phyloP scores from a whole-genome alignment of 2,888 invertebrate genomes.

The Brenthis ino region DNA sequence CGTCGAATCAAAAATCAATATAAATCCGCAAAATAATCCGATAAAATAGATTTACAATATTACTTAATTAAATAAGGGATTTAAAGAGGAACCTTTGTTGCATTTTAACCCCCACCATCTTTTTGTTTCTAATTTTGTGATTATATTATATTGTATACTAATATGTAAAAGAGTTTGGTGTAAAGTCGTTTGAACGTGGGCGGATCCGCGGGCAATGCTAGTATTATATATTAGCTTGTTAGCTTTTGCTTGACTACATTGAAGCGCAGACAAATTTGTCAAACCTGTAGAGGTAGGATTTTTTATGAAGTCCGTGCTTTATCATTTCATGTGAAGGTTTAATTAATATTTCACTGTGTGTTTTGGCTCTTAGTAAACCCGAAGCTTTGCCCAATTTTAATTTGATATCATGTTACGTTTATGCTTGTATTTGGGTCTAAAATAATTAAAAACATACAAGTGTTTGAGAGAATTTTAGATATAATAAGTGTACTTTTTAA shows the following conservation, averaged over 20 bases:
- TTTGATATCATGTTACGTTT: conserved; percentile 45
- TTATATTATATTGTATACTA: too few relatives aligned
- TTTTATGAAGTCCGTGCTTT: conserved; percentile 57
- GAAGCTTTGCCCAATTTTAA: conserved; percentile 51
- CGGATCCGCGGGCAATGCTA: background rate
- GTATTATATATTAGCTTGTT: background rate
- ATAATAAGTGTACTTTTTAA: too few relatives aligned
- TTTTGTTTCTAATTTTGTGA: too few relatives aligned
- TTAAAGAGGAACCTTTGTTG: too few relatives aligned
- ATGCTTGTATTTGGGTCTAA: conserved; percentile 21
- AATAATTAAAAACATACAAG: conserved; percentile 32
- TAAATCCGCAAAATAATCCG: too few relatives aligned
- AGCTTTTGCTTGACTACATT: conserved; percentile 10
- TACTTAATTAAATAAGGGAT: too few relatives aligned
- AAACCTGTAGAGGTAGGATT: conserved; percentile 25
- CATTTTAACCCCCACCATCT: too few relatives aligned
- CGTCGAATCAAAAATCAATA: too few relatives aligned
- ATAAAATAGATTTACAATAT: too few relatives aligned
- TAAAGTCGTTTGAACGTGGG: too few relatives aligned
- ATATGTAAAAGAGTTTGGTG: too few relatives aligned
- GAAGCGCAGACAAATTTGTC: background rate
- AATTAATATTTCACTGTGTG: conserved; percentile 62
- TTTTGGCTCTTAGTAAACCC: conserved; percentile 52
- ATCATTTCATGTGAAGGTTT: conserved; percentile 54
- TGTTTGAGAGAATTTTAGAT: background rate